These are phyloP conservation scores for Acronicta aceris DNA, from an alignment of 2,888 invertebrate genomes.

Conservation along the genomic window DNA sequence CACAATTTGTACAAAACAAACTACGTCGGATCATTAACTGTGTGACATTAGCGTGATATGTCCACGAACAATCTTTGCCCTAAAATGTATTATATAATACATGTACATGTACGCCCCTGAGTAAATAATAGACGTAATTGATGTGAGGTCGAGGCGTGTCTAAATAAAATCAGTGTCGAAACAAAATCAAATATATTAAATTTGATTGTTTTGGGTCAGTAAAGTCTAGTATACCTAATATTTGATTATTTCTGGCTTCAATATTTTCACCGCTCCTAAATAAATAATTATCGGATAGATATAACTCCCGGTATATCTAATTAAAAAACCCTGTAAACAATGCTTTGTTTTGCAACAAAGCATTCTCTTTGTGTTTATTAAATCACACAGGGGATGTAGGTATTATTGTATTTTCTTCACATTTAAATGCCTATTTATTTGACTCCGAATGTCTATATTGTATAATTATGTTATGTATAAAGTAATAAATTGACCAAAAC, in stretches of 20 bases:
- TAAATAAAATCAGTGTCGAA: slow-evolving; percentile 15
- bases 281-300: no score
- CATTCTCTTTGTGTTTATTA: no score
- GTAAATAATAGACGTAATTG: slow-evolving; percentile 29
- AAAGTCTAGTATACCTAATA: neutral
- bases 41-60: slow-evolving; percentile 51
- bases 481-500: no score
- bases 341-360: neutral
- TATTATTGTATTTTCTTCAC: no score
- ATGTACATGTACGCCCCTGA: slow-evolving; percentile 8
- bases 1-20: neutral
- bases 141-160: slow-evolving; percentile 12
- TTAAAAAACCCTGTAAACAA: no score
- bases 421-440: no score
- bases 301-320: no score
- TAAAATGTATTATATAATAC: slow-evolving; percentile 20
- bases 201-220: slow-evolving; percentile 10
- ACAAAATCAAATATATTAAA: slow-evolving; percentile 11
- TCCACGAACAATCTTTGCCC: slow-evolving; percentile 24
- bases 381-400: no score
- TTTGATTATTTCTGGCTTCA: neutral
- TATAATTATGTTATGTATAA: no score
- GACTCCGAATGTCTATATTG: no score
- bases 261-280: no score
- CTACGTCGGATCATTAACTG: slow-evolving; percentile 31